Evolutionary conservation across 1,140 invertebrate species (phyloP), one percentile per base, ranked within the genome.

Genomic region (Bombus balteatus): DNA sequence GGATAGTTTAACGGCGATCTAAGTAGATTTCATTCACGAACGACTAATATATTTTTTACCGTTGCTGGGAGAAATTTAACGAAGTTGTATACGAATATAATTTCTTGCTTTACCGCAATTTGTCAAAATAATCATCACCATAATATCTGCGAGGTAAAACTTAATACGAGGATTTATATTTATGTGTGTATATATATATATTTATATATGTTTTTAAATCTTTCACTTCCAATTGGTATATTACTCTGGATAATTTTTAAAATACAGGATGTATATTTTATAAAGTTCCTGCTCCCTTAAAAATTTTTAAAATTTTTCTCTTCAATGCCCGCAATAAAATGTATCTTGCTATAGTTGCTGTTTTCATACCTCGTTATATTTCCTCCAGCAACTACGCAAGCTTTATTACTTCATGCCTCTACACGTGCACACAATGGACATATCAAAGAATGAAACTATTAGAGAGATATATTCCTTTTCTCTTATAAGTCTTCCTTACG

Each of bases 341-440:
- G 59, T n/a, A n/a, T 37, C 22, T 37, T 37, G 22, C 10, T 25
- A 68, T 22, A 68, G 1, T 32, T 37, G 2, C 12, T 41, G 13
- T 43, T 18, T 37, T 34, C 3, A 22, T 32, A 59, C 13, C n/a
- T 59, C 74, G 34, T 59, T 76, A 59, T 22, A 76, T 28, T 76
- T 76, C 53, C 37, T 5, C 53, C 74, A 57, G 32, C 47, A 75
- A 34, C 25, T 76, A 18, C 59, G n/a, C 53, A 57, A 75, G 47
- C 34, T 75, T 79, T 79, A 47, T 79, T 79, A 79, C 41, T 79
- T 76, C 77, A 15, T 66, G n/a, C 59, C n/a, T 70, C 82, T 83
- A 83, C 65, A 70, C 62, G 81, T 83, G 81, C 37, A 77, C 43
- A 83, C 65, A 53, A 74, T 37, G 22, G 34, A 57, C 74, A 83